Evolutionary conservation across 37 sponge, comb jelly and placozoan species (phyloP), one percentile per base, ranked within the genome.

Genomic region (Cliona cf. orientalis): DNA sequence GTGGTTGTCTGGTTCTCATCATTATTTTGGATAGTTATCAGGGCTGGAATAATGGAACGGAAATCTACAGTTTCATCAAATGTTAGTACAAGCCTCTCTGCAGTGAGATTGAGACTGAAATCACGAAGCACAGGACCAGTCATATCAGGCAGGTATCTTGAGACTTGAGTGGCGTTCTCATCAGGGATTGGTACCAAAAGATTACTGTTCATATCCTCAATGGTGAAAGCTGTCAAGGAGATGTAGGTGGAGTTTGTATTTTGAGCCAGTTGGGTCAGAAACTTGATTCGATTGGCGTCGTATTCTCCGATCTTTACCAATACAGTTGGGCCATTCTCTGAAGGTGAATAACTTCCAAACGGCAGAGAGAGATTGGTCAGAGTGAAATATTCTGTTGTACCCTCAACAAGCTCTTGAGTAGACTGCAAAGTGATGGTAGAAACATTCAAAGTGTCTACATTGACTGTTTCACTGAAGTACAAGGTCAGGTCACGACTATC

Each of bases 11-110:
- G 6, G 33, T 29, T 66, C 1, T 32, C 14, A 7, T 65, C 2
- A 2, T 69, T 21, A 42, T 66, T 75, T 43, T 86, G 86, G 5
- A 94, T 33, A 11, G 72, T 58, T 31, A 94, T 61, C 43, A 72
- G 63, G 6, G 44, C 29, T 23, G 91, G 57, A 22, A 34, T 34
- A 3, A 90, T 45, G 9, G 91, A 72, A 7, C 39, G 22, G 40
- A 95, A 82, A 42, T 95, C 75, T 19, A 91, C 87, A 25, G 94
- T 96, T 74, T 96, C 97, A 80, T 96, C 97, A 82, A 96, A 96
- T 17, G 88, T 84, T 21, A 96, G 84, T 7, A 65, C 71, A 0
- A 96, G 71, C 12, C 37, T 23, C 53, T 90, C 88, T 25, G 85
- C 73, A 12, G 94, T 93, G 35, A 96, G 64, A 71, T 96, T 89